phyloP scores from a whole-genome alignment of 2,888 invertebrate genomes.

The Pasiphila rectangulata region DNA sequence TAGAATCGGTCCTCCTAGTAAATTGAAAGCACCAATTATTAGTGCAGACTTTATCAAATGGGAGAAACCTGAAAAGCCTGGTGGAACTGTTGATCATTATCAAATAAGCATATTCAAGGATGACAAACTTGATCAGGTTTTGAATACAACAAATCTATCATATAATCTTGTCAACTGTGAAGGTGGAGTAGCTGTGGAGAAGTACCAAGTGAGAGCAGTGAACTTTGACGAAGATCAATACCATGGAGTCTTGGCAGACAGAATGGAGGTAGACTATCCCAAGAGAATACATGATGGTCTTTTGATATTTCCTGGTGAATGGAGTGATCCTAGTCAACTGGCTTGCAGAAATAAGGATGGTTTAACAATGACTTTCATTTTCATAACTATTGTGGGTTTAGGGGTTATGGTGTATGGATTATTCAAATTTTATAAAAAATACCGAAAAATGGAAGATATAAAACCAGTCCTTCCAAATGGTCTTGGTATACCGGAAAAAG shows the following conservation, averaged over 20 bases:
- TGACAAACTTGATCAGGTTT: slow-evolving; percentile 45
- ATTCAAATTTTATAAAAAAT: slow-evolving; percentile 80
- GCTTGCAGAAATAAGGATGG: slow-evolving; percentile 57
- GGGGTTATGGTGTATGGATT: slow-evolving; percentile 57
- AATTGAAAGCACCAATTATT: slow-evolving; percentile 53
- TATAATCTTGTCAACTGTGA: slow-evolving; percentile 54
- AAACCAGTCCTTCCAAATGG: slow-evolving; percentile 85
- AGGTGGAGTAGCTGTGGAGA: slow-evolving; percentile 54
- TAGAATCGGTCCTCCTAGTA: slow-evolving; percentile 81
- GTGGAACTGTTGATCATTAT: slow-evolving; percentile 80
- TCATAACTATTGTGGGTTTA: slow-evolving; percentile 55
- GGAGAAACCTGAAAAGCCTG: slow-evolving; percentile 71
- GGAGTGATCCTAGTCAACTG: slow-evolving; percentile 61
- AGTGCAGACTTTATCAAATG: slow-evolving; percentile 66
- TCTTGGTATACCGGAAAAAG: slow-evolving; percentile 74
- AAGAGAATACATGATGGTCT: slow-evolving; percentile 29
- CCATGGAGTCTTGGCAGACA: slow-evolving; percentile 54
- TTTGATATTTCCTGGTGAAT: slow-evolving; percentile 55
- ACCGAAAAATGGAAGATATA: slow-evolving; percentile 84
- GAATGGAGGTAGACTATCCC: slow-evolving; percentile 45
- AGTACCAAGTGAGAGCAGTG: slow-evolving; percentile 67
- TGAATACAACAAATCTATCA: slow-evolving; percentile 46
- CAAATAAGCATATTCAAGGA: slow-evolving; percentile 73
- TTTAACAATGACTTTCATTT: slow-evolving; percentile 56
- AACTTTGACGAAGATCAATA: slow-evolving; percentile 60